Conservation (phyloP, 2,797 vertebrate species). For the Linurgus olivaceus region DNA sequence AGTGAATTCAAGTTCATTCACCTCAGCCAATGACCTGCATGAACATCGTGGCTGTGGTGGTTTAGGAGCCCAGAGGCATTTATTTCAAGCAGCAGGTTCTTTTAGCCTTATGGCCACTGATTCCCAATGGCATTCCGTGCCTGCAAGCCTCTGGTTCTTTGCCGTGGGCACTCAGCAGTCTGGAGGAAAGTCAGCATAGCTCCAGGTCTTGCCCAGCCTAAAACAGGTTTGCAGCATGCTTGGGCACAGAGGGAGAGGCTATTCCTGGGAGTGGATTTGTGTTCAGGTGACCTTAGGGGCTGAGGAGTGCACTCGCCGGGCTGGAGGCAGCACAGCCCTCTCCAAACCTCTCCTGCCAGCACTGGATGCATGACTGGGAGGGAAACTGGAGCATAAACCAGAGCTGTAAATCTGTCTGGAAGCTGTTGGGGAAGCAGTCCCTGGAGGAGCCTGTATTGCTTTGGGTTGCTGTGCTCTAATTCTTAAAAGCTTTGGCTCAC, state of each 20-base stretch:
- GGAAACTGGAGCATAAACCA: constrained; percentile 4
- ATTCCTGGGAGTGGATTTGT: background rate
- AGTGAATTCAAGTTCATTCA: rapidly evolving
- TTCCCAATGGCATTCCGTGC: background rate
- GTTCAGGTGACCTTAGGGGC: background rate
- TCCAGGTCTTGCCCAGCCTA: background rate
- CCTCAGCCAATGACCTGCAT: background rate
- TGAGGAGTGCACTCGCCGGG: background rate
- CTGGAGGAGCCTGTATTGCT: constrained; percentile 4
- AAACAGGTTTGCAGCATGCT: background rate
- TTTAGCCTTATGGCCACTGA: background rate
- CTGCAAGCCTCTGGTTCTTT: background rate
- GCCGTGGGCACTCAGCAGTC: background rate
- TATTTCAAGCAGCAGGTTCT: background rate
- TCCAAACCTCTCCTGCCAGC: background rate
- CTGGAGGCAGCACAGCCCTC: background rate
- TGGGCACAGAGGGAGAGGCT: background rate
- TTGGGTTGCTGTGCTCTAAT: constrained; percentile 29
- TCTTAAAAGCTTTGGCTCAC: constrained; percentile 38
- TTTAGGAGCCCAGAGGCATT: background rate
- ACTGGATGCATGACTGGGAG: background rate
- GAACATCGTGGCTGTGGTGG: rapidly evolving
- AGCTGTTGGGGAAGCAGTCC: constrained; percentile 8
- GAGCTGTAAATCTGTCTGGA: constrained; percentile 35
- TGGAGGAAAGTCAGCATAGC: background rate